These are phyloP conservation scores for Phyllotis vaccarum DNA, from an alignment of 2,797 vertebrate genomes.

Conservation along the genomic window DNA sequence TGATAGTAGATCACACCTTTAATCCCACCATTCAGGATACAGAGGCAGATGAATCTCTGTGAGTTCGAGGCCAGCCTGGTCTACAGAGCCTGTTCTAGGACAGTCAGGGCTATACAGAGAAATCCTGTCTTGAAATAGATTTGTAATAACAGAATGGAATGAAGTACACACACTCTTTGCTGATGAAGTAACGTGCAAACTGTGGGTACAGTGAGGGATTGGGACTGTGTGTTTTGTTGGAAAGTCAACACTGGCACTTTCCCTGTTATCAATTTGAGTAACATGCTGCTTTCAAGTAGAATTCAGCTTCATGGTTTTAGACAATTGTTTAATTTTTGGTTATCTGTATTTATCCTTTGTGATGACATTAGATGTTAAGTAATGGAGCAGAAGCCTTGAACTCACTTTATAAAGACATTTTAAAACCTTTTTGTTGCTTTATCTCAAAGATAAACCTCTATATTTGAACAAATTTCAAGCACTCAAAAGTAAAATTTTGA, in stretches of 20 bases:
- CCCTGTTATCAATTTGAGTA: conserved; percentile 55
- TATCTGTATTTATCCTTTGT: conserved; percentile 29
- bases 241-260: conserved; percentile 22
- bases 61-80: not conserved
- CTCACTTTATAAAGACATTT: not conserved
- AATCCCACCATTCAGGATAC: not conserved
- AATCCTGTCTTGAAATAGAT: not conserved
- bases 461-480: not conserved
- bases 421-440: conserved; percentile 28
- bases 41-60: not conserved
- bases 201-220: not conserved
- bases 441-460: conserved; percentile 2
- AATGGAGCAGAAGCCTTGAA: conserved; percentile 54
- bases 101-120: not conserved
- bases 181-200: not conserved
- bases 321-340: conserved; percentile 55
- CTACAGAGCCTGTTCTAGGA: not conserved
- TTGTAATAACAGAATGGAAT: not conserved
- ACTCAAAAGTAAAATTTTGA: conserved; percentile 25
- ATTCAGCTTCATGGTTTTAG: conserved; percentile 28
- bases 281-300: not conserved
- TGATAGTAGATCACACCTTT: not conserved
- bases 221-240: conserved; percentile 51
- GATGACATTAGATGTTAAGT: conserved; percentile 61
- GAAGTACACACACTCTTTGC: not conserved